phyloP scores from a whole-genome alignment of 2,113 vertebrate species.

The Tetrax tetrax region DNA sequence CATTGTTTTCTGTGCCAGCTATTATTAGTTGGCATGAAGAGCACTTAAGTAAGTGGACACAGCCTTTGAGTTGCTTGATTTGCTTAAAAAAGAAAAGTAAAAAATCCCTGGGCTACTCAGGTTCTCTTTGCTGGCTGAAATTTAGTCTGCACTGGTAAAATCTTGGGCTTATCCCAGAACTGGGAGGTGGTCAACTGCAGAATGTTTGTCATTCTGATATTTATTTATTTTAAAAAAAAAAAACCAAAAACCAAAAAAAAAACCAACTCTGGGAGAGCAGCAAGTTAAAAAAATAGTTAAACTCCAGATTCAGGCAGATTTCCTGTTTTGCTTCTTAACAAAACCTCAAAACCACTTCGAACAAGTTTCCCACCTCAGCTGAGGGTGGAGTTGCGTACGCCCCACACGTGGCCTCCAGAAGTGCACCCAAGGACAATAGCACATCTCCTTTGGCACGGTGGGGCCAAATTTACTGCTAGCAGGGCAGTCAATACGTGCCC shows the following conservation, averaged over 20 bases:
- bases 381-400: conserved; percentile 3
- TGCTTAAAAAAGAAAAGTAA: not conserved
- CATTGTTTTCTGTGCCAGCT: not conserved
- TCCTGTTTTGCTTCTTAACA: conserved; percentile 68
- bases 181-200: not conserved
- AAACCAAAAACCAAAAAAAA: not conserved
- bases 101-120: not conserved
- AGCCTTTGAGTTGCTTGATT: not conserved
- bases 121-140: not conserved
- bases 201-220: not conserved
- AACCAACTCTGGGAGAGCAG: not conserved
- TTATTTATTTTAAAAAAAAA: not conserved
- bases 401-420: not conserved
- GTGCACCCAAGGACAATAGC: not conserved
- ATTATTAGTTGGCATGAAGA: conserved; percentile 7
- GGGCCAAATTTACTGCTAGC: not conserved
- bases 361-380: conserved; percentile 39
- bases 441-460: not conserved
- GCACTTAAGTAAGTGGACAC: not conserved
- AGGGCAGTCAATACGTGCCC: not conserved
- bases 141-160: not conserved
- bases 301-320: conserved; percentile 26
- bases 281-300: not conserved
- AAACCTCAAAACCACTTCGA: conserved; percentile 70
- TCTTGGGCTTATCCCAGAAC: not conserved